Base-by-base conservation (phyloP, 2,888 invertebrate genomes). In the Zele albiditarsus region DNA sequence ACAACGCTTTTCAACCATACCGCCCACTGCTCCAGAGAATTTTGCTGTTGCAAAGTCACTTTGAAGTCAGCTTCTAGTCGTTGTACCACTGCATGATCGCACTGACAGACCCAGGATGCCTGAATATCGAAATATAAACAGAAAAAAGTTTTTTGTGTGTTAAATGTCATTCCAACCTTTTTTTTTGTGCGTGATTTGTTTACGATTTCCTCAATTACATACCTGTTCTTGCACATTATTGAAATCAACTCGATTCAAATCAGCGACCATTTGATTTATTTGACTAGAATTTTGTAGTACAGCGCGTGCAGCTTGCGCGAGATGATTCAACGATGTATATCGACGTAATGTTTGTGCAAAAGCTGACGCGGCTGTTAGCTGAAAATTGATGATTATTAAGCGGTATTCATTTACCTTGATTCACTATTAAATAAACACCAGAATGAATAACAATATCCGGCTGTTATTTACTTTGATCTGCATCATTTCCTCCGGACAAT, bases 71-170 rank as follows among this genome's bases (percentile, higher is more conserved):
- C 94, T 86, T 98, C 97, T 72, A 99, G 92, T 71, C 95, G 93
- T 86, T 94, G 94, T 28, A 96, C 95, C 67, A 97, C 94, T 23
- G 93, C 92, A 80, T 95, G 94, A 85, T 96, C 96, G 90, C 98
- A 99, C 84, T 97, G 96, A 89, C 98, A 99, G 10, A 99, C 98
- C 98, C 98, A 99, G 0, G 97, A 96, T 1, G 98, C 98, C 92
- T 97, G 93, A 71, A 69, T 16, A 33, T 57, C 31, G 72, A 74
- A 84, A 65, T 3, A 33, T 92, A 91, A 84, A 38, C 12, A 38
- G 89, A 38, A 53, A 75, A 74, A 16, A 73, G 23, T 2, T 38
- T 38, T 38, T 8, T 2, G 12, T 8, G 38, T 12, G 12, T 38
- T 2, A 77, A 66, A 49, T 68, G 33, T 20, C 5, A 20, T 10